Percentiles rank a stretch among this genome's conserved stretches.
These are phyloP conservation scores for Palythoa grandiflora DNA, from an alignment of 92 coral and sea anemone genomes.

Conservation along the genomic window DNA sequence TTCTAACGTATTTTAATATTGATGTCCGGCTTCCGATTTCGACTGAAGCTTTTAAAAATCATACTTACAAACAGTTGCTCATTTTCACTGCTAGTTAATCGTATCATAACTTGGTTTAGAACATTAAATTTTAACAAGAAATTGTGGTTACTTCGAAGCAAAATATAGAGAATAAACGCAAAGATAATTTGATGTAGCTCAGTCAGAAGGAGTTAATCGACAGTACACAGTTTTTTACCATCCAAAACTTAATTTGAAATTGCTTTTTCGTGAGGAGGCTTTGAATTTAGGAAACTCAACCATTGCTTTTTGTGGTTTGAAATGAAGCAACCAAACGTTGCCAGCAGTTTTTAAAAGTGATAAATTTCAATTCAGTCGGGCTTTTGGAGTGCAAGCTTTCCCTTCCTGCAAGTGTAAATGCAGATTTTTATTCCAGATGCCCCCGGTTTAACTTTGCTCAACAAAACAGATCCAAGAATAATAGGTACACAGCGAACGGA, in stretches of 20 bases:
- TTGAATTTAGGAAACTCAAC: background rate
- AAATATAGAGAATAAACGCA: slow-evolving; percentile 17
- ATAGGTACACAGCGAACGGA: too few species aligned
- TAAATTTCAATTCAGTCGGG: too few species aligned
- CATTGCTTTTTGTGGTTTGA: too few species aligned
- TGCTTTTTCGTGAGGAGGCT: background rate
- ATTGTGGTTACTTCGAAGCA: slow-evolving; percentile 32
- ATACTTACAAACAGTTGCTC: slow-evolving; percentile 1
- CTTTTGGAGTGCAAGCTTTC: too few species aligned
- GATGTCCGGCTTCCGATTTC: background rate
- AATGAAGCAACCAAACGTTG: too few species aligned
- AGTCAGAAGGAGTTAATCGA: background rate
- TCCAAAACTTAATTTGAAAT: background rate
- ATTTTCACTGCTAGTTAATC: slow-evolving; percentile 6
- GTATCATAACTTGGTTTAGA: background rate
- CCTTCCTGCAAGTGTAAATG: too few species aligned
- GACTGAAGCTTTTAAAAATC: background rate
- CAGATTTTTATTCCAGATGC: too few species aligned
- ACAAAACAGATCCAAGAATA: too few species aligned
- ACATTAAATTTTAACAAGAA: slow-evolving; percentile 24
- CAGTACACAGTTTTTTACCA: background rate
- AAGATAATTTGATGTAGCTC: slow-evolving; percentile 31
- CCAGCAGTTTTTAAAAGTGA: too few species aligned
- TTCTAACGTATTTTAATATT: background rate
- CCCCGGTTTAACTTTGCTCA: too few species aligned